Conservation (phyloP, 2,888 invertebrate species). For the Acheta domesticus region DNA sequence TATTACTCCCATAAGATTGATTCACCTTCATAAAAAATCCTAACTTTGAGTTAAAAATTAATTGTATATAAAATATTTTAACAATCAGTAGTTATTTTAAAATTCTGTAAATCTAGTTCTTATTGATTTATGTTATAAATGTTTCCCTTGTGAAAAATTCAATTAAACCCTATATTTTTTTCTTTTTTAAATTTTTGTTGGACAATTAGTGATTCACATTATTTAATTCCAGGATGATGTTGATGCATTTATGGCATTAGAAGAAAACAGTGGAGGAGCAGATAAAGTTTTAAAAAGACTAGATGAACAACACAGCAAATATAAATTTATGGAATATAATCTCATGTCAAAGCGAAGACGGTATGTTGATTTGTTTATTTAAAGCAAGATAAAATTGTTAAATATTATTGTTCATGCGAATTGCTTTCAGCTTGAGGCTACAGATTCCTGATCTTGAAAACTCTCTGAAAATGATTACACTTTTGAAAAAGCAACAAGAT, state of each 20-base stretch:
- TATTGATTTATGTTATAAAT: too few relatives aligned
- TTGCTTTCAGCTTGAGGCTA: constrained; percentile 60
- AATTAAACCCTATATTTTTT: too few relatives aligned
- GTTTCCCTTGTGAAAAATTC: too few relatives aligned
- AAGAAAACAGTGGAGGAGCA: constrained; percentile 77
- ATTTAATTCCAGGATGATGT: constrained; percentile 77
- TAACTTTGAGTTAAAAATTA: too few relatives aligned
- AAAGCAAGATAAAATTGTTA: background rate
- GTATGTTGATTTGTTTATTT: constrained; percentile 40
- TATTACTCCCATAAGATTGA: too few relatives aligned
- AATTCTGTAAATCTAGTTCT: too few relatives aligned
- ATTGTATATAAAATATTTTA: too few relatives aligned
- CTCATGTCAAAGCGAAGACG: constrained; percentile 80
- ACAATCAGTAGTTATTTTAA: too few relatives aligned
- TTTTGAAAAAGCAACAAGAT: constrained; percentile 75
- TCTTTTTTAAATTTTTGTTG: too few relatives aligned
- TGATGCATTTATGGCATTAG: constrained; percentile 81
- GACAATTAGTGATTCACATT: too few relatives aligned
- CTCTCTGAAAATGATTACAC: constrained; percentile 87
- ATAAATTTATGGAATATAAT: constrained; percentile 95
- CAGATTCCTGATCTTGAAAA: constrained; percentile 94
- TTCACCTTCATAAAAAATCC: too few relatives aligned
- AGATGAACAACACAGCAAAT: constrained; percentile 93
- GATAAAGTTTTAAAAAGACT: constrained; percentile 81
- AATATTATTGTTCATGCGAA: background rate